phyloP scores from a whole-genome alignment of 2,797 vertebrate genomes.

The Brotula barbata region DNA sequence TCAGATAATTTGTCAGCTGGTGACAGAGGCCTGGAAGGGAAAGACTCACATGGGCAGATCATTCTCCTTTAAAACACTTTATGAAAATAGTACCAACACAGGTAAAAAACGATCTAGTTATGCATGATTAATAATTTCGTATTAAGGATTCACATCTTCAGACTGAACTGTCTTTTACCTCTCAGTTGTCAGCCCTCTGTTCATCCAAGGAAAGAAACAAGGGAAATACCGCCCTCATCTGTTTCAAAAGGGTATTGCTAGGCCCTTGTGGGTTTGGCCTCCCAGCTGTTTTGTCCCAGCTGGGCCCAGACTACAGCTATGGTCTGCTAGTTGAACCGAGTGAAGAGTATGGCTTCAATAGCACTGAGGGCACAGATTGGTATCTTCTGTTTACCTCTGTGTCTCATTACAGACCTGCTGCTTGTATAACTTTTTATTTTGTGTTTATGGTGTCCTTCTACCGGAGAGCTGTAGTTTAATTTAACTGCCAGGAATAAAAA shows the following conservation, averaged over 20 bases:
- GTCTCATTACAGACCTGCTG: slow-evolving; percentile 26
- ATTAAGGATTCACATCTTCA: no score
- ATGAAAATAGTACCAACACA: not conserved
- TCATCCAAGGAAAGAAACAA: not conserved
- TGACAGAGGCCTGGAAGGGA: slow-evolving; percentile 57
- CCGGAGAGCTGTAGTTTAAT: slow-evolving; percentile 42
- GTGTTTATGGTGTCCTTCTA: slow-evolving; percentile 44
- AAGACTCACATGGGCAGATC: slow-evolving; percentile 14
- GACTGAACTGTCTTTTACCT: no score
- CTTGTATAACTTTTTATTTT: slow-evolving; percentile 53
- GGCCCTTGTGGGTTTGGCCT: slow-evolving; percentile 46
- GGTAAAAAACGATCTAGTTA: no score
- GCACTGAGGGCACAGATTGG: slow-evolving; percentile 40
- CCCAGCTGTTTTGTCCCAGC: slow-evolving; percentile 30
- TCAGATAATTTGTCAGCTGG: slow-evolving; percentile 49
- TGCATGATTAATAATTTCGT: no score
- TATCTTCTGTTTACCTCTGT: slow-evolving; percentile 49
- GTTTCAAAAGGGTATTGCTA: slow-evolving; percentile 32
- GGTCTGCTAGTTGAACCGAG: slow-evolving; percentile 27
- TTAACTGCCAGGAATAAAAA: slow-evolving; percentile 41
- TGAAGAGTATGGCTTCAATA: slow-evolving; percentile 39
- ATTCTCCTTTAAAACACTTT: not conserved
- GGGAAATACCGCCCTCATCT: slow-evolving; percentile 50
- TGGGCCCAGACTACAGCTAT: slow-evolving; percentile 26
- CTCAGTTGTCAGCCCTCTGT: not conserved